Base-by-base conservation (phyloP, 2,888 invertebrate species). In the Metellina segmentata region DNA sequence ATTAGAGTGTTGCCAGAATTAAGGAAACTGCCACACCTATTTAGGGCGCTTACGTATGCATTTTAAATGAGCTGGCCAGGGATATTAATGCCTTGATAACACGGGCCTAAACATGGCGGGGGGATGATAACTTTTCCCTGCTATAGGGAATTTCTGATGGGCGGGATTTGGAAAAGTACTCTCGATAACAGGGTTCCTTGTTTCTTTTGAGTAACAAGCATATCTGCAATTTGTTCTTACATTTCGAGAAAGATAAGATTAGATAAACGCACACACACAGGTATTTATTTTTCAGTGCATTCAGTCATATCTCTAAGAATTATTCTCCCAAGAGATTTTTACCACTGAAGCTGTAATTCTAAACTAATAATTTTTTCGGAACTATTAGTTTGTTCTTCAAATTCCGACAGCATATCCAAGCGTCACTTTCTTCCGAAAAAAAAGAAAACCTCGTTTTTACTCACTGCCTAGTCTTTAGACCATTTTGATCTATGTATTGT, bases 11-110 rank as follows among this genome's bases (percentile, higher is more conserved):
- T 74, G 77, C 53, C 51, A 20, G 34, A n/a, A 20, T 79, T 20
- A 72, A 78, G 85, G 85, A 81, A 88, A 81, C 20, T 34, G 81
- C 81, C 88, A 88, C 88, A 81, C 88, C 88, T 81, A 19, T 61
- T 75, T 72, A 49, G 53, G 72, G 81, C 8, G 72, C 20, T 49
- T 52, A 13, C 48, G 79, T 19, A n/a, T 87, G 87, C 87, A 87
- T 87, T 81, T 34, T 20, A 16, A 81, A 61, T 87, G 71, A 72
- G 87, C 7, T 48, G 78, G 19, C 51, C 51, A 19, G 11, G 79
- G 78, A 77, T 77, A 79, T 79, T 61, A 79, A 79, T 79, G 79
- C 69, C 7, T 79, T 61, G 61, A 79, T 79, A 79, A 79, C 79
- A 61, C 61, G 69, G 61, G 11, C 79, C 9, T 61, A 11, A 61